These are phyloP conservation scores for Synaphobranchus kaupii DNA, from an alignment of 2,797 vertebrate species.

Conservation along the genomic window DNA sequence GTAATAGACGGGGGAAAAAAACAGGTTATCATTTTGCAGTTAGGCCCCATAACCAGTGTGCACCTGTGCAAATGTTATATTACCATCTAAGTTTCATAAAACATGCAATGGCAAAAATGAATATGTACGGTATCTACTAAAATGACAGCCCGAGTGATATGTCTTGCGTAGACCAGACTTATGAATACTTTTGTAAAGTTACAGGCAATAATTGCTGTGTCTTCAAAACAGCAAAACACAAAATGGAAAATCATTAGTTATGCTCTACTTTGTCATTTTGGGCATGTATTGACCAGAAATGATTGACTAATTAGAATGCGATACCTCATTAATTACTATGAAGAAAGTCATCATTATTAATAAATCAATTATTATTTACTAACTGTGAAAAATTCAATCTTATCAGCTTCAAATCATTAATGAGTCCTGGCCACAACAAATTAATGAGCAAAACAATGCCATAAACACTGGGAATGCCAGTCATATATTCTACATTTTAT, in stretches of 20 bases:
- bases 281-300: conserved; percentile 72
- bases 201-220: neutral
- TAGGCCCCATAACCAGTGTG: neutral
- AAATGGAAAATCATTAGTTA: conserved; percentile 74
- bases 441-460: conserved; percentile 38
- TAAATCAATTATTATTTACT: conserved; percentile 81
- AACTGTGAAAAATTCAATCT: conserved; percentile 72
- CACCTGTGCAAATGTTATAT: neutral
- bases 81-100: conserved; percentile 37
- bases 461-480: conserved; percentile 56
- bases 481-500: conserved; percentile 67
- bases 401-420: conserved; percentile 74
- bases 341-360: conserved; percentile 78
- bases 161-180: neutral
- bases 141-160: neutral
- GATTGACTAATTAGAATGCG: conserved; percentile 79
- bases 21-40: neutral
- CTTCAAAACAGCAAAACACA: conserved; percentile 36
- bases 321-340: conserved; percentile 79
- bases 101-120: conserved; percentile 13
- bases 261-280: conserved; percentile 76
- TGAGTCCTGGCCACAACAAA: conserved; percentile 49
- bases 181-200: neutral
- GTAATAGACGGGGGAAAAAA: conserved; percentile 29
- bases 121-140: neutral